Evolutionary conservation across 2,888 invertebrate species (phyloP), one percentile per base, ranked within the genome.

Genomic region (Aphrophora alni): DNA sequence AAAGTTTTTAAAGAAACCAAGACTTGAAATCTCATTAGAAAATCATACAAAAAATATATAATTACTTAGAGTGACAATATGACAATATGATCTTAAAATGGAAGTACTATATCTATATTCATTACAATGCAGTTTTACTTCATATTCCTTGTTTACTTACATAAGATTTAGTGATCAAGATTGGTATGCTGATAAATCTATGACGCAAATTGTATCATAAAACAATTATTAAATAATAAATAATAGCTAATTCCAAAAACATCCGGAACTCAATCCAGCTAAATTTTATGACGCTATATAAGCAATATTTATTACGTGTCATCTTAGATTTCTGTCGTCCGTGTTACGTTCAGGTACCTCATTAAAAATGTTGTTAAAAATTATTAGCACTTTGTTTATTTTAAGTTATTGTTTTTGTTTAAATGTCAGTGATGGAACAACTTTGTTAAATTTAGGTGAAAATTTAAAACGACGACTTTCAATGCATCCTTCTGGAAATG

Each of bases 391-490:
- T 59, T 59, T 59, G 5, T 21, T 21, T 21, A n/a, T 5, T 21
- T 59, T 59, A 59, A 3, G 59, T 59, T 21, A 7, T n/a, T 59
- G 59, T 59, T 21, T 21, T 14, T 2, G 3, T 3, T 21, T 59
- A 59, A 59, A 59, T 59, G 21, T 21, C 59, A 59, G 59, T 21
- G 59, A 59, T 21, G 59, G 59, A 59, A 78, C 38, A 51, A 25
- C 25, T 3, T 51, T 38, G 0, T 38, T 78, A 14, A 72, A 78
- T 25, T 44, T 78, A n/a, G 78, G 78, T 0, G 70, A 44, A 17
- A 78, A 78, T 21, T 14, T 78, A 25, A 72, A 71, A 21, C 44
- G 59, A 21, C 72, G 78, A 38, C 33, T 78, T 14, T 51, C 72
- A 7, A 51, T 72, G 17, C 12, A 26, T n/a, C 78, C 78, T 0